Percentiles rank a stretch among this genome's conserved stretches.
Evolutionary conservation across 2,888 invertebrate species (phyloP).

Genomic region (Tridacna gigas): DNA sequence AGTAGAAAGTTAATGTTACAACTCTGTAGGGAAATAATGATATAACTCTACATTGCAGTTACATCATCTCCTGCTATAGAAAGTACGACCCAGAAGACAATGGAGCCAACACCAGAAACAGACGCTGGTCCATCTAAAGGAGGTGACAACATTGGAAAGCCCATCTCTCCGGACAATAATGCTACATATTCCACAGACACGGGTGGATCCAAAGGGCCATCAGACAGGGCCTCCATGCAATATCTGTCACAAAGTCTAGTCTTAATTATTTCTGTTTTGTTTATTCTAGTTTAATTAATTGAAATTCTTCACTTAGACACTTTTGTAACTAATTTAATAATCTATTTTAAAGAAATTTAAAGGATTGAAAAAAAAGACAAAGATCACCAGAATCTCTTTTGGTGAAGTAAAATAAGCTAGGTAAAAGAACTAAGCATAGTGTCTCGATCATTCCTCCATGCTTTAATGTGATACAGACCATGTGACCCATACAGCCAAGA

Average conservation of each 20-base stretch:
- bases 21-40: too few species aligned
- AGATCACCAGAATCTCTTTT: background rate
- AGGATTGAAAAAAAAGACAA: background rate
- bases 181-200: background rate
- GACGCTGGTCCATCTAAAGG: background rate
- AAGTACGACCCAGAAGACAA: background rate
- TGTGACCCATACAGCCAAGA: background rate
- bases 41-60: too few species aligned
- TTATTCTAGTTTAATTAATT: slow-evolving; percentile 16
- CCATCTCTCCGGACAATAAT: background rate
- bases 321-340: slow-evolving; percentile 5
- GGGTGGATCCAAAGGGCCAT: background rate
- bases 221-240: background rate
- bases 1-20: too few species aligned
- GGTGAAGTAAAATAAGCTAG: background rate
- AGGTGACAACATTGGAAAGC: background rate
- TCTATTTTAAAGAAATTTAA: background rate
- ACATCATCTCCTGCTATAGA: background rate
- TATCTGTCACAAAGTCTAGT: slow-evolving; percentile 17
- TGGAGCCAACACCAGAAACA: background rate
- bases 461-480: slow-evolving; percentile 15
- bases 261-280: slow-evolving; percentile 10
- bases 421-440: background rate
- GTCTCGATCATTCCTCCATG: slow-evolving; percentile 20
- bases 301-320: background rate